Evolutionary conservation across 2,888 invertebrate genomes (phyloP).

Genomic region (Marasmarcha lunaedactyla): DNA sequence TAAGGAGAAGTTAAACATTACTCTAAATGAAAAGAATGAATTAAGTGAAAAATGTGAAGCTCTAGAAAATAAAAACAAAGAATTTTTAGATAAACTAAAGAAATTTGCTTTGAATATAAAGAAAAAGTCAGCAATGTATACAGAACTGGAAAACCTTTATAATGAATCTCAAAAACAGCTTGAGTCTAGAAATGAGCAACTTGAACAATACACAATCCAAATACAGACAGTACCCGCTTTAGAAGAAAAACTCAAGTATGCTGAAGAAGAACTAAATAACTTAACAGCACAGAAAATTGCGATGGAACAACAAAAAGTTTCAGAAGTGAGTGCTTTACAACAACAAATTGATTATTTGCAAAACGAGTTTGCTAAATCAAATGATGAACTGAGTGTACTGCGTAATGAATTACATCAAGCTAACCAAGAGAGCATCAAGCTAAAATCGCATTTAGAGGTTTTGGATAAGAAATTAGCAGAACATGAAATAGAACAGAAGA

Average conservation of each 20-base stretch:
- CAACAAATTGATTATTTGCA: constrained; percentile 29
- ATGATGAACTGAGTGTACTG: constrained; percentile 14
- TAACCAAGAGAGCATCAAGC: constrained; percentile 31
- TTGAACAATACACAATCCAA: constrained; percentile 42
- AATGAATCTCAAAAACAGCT: constrained; percentile 40
- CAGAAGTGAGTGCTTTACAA: constrained; percentile 29
- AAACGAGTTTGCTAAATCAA: constrained; percentile 30
- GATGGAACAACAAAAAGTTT: constrained; percentile 35
- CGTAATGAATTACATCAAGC: constrained; percentile 31
- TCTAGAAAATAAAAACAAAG: constrained; percentile 74
- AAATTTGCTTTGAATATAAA: constrained; percentile 82
- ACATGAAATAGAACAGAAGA: constrained; percentile 51
- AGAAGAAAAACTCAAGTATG: constrained; percentile 45
- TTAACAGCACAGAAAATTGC: constrained; percentile 33
- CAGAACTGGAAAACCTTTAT: constrained; percentile 73
- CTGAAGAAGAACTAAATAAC: constrained; percentile 46
- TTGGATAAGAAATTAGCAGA: constrained; percentile 50
- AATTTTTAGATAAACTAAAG: constrained; percentile 81
- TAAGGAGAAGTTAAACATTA: constrained; percentile 43
- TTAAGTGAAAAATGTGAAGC: constrained; percentile 35
- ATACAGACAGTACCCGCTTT: constrained; percentile 40
- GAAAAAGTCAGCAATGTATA: constrained; percentile 75
- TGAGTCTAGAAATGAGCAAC: constrained; percentile 31
- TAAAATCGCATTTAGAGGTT: constrained; percentile 36
- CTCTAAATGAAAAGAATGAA: constrained; percentile 48